phyloP scores from a whole-genome alignment of 1,140 invertebrate genomes.

The Camponotus pennsylvanicus region DNA sequence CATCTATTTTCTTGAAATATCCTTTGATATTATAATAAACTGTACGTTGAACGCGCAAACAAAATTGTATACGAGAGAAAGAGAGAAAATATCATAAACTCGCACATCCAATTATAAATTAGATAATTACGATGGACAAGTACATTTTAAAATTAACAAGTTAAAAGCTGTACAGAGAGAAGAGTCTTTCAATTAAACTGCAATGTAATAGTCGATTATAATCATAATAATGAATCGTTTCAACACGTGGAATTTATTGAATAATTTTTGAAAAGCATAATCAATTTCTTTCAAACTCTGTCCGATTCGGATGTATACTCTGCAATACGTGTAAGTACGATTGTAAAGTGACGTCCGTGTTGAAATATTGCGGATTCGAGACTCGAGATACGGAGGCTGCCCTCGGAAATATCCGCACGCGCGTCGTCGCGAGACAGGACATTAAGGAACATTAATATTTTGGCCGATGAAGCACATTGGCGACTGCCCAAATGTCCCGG shows the following conservation, averaged over 20 bases:
- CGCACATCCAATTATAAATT: background rate
- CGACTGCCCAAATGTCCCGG: constrained; percentile 69
- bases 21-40: constrained; percentile 3
- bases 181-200: background rate
- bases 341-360: constrained; percentile 20
- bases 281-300: constrained; percentile 18
- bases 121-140: constrained; percentile 6
- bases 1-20: background rate
- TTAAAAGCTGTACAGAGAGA: constrained; percentile 10
- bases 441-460: constrained; percentile 77
- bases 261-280: background rate
- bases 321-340: background rate
- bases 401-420: constrained; percentile 14
- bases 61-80: background rate
- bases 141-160: constrained; percentile 7
- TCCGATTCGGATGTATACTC: constrained; percentile 8
- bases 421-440: constrained; percentile 37
- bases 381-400: constrained; percentile 38
- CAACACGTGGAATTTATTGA: background rate
- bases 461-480: constrained; percentile 68
- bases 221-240: constrained; percentile 22
- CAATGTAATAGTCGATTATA: background rate
- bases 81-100: background rate
- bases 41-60: background rate
- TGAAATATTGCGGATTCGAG: constrained; percentile 40